phyloP scores from a whole-genome alignment of 2,888 invertebrate species.

The Tiliacea aurago region DNA sequence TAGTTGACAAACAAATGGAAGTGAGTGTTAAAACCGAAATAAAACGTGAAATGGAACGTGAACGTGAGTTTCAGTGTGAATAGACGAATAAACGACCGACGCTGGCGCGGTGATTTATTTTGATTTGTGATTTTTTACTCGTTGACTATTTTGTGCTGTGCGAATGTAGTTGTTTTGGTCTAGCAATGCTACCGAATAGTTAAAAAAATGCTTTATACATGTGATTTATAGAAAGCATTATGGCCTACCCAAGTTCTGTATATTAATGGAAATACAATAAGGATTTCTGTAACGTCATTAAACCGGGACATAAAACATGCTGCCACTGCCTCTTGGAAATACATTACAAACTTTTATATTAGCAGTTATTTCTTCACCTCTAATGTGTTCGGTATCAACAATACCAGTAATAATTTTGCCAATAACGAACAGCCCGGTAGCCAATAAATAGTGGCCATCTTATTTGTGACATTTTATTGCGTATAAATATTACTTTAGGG shows the following conservation, averaged over 20 bases:
- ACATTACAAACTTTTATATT: conserved; percentile 31
- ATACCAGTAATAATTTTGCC: conserved; percentile 47
- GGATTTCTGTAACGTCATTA: neutral
- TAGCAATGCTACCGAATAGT: neutral
- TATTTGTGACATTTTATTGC: conserved; percentile 59
- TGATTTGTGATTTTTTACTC: conserved; percentile 51
- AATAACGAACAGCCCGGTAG: conserved; percentile 54
- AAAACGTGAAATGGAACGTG: conserved; percentile 44
- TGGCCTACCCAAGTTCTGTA: neutral
- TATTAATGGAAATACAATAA: neutral
- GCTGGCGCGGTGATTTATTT: conserved; percentile 41
- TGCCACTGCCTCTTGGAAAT: conserved; percentile 13
- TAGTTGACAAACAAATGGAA: conserved; percentile 49
- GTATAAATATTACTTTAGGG: conserved; percentile 59
- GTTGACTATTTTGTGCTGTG: conserved; percentile 24
- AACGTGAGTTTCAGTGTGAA: conserved; percentile 38
- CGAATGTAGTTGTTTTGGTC: conserved; percentile 19
- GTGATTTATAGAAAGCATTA: conserved; percentile 11
- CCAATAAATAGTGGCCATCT: conserved; percentile 55
- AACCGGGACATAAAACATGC: neutral
- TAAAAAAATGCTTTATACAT: neutral
- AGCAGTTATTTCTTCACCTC: conserved; percentile 34
- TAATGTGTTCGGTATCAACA: conserved; percentile 39
- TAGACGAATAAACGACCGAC: conserved; percentile 49
- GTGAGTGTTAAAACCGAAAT: conserved; percentile 30